Conservation (phyloP, 2,888 invertebrate genomes). For the Chydorus sphaericus region DNA sequence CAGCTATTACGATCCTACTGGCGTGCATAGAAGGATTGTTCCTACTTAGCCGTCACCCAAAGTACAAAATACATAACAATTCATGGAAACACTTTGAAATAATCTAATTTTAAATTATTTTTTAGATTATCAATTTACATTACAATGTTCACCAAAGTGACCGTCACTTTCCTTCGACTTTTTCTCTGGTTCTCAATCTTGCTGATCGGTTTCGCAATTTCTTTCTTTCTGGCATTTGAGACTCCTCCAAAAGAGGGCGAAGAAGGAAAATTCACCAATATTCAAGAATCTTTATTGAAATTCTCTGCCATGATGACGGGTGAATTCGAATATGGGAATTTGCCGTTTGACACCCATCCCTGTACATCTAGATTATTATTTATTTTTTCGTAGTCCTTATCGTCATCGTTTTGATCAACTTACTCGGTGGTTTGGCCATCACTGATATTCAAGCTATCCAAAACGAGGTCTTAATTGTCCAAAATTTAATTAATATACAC, state of each 20-base stretch:
- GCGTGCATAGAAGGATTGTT: conserved; percentile 62
- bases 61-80: too few species aligned
- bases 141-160: conserved; percentile 67
- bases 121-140: conserved; percentile 69
- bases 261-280: too few species aligned
- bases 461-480: conserved; percentile 9
- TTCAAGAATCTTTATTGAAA: conserved; percentile 5
- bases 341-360: conserved; percentile 43
- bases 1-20: conserved; percentile 55
- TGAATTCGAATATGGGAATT: conserved; percentile 66
- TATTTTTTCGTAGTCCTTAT: conserved; percentile 66
- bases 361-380: conserved; percentile 58
- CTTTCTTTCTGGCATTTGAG: conserved; percentile 58
- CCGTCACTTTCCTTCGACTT: conserved; percentile 63
- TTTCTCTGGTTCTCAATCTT: conserved; percentile 63
- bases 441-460: conserved; percentile 57
- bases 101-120: too few species aligned
- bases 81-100: too few species aligned
- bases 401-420: conserved; percentile 64
- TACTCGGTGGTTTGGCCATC: conserved; percentile 70
- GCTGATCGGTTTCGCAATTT: conserved; percentile 63
- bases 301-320: conserved; percentile 64
- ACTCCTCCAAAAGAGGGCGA: background rate
- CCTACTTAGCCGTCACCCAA: conserved; percentile 62
- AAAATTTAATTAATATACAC: too few species aligned